phyloP scores from a whole-genome alignment of 2,113 vertebrate genomes.

The Aptenodytes forsteri region DNA sequence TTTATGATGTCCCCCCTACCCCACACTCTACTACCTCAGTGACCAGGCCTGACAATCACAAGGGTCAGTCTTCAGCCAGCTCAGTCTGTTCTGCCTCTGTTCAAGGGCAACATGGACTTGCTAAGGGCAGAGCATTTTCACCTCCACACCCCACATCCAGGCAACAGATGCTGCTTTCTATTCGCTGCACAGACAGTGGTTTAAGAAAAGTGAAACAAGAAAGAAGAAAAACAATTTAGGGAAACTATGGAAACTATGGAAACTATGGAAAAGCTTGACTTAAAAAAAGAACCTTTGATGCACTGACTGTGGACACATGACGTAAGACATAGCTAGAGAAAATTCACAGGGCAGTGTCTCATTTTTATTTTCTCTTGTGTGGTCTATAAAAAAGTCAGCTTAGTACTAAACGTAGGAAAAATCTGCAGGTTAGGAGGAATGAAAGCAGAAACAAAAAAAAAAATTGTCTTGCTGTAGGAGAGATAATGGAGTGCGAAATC shows the following conservation, averaged over 20 bases:
- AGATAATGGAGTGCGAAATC: neutral
- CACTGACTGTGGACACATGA: neutral
- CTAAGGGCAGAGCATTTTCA: neutral
- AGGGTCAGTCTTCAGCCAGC: neutral
- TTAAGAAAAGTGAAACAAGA: neutral
- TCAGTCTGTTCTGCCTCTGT: neutral
- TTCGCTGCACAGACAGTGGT: neutral
- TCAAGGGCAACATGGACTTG: neutral
- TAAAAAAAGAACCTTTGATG: neutral
- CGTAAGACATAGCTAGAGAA: neutral
- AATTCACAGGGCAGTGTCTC: neutral
- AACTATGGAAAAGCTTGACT: neutral
- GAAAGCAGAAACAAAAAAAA: neutral
- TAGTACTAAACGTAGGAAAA: neutral
- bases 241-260: neutral
- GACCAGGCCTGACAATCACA: neutral
- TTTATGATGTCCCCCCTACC: fast-evolving
- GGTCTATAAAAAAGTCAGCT: neutral
- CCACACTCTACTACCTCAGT: neutral
- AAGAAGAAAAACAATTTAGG: neutral
- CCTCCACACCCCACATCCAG: neutral
- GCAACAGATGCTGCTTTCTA: neutral
- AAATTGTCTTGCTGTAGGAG: neutral
- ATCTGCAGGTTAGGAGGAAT: neutral
- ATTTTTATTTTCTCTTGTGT: neutral